Evolutionary conservation across 2,113 vertebrate species (phyloP), one percentile per base, ranked within the genome.

Genomic region (Bucco capensis): DNA sequence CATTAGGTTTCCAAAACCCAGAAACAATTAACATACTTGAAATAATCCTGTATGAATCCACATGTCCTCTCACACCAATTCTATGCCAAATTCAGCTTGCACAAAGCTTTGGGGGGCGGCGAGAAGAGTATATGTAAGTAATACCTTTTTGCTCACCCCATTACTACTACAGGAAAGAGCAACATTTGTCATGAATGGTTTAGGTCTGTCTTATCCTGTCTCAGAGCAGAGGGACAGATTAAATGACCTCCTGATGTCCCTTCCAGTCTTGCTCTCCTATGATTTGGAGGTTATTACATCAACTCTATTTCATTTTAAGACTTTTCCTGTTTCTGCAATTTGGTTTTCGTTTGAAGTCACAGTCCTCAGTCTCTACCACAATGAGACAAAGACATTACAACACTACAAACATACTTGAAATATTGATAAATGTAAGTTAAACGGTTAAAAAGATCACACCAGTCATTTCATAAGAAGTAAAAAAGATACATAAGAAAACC

Each of bases 221-320:
- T 79, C 31, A 57, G 66, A 75, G 58, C 44, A 53, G 57, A 89
- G 3, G 0, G 28, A 84, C 27, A 74, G 53, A 87, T 82, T 65
- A 87, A 94, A 79, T 79, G 87, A 93, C 74, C 78, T 91, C 81
- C 27, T 79, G 17, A 79, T 76, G 77, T 61, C 82, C 79, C 83
- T 77, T 88, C 70, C 77, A 91, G 57, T 27, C 66, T 53, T 65
- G 69, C 12, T 83, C 14, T 89, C 84, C 87, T 58, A 65, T 17
- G 37, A 76, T 70, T 65, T 72, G 28, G 42, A 75, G 21, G 35
- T 69, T 92, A 89, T 89, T 82, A 79, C 80, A 81, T 83, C 81
- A 89, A 21, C 27, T 70, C 86, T 76, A n/a, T 67, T 86, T 93
- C 92, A 88, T 80, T 90, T 44, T 61, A 93, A 64, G 35, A 44